A percentile compares a stretch with the other conserved stretches of the same genome.
Evolutionary conservation across 1,140 invertebrate species (phyloP).

Genomic region (Ectropis grisescens): DNA sequence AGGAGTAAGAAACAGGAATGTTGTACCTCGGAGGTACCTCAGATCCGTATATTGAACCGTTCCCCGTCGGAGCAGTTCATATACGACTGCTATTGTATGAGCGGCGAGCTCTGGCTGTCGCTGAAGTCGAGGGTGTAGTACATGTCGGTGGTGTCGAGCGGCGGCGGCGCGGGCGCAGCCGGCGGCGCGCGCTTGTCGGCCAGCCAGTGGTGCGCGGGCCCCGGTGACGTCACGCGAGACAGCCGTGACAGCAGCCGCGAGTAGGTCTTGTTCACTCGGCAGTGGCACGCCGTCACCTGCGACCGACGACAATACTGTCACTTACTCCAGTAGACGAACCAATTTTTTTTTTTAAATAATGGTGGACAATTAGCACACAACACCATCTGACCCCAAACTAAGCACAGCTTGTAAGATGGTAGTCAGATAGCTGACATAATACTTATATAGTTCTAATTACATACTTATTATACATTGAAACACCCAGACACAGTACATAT

Average conservation of each 20-base stretch:
- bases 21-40: no score
- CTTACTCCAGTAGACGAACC: no score
- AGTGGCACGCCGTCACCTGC: conserved; percentile 77
- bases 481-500: no score
- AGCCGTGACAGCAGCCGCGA: conserved; percentile 61
- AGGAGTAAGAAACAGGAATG: no score
- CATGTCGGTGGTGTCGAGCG: conserved; percentile 76
- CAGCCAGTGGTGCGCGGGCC: conserved; percentile 62
- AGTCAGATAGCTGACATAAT: no score
- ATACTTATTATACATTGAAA: no score
- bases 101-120: conserved; percentile 77
- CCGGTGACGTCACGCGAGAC: conserved; percentile 41
- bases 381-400: no score
- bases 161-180: conserved; percentile 21
- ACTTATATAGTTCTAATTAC: no score
- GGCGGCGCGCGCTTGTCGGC: conserved; percentile 49
- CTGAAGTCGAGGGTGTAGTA: conserved; percentile 81
- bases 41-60: conserved; percentile 56
- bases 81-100: conserved; percentile 75
- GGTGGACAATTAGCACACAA: no score
- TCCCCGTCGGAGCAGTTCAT: conserved; percentile 54
- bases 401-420: no score
- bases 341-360: no score
- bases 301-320: no score
- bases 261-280: conserved; percentile 80